Percentiles rank a stretch among this genome's conserved stretches.
Evolutionary conservation across 2,113 vertebrate species (phyloP).

Genomic region (Trematomus loennbergii): DNA sequence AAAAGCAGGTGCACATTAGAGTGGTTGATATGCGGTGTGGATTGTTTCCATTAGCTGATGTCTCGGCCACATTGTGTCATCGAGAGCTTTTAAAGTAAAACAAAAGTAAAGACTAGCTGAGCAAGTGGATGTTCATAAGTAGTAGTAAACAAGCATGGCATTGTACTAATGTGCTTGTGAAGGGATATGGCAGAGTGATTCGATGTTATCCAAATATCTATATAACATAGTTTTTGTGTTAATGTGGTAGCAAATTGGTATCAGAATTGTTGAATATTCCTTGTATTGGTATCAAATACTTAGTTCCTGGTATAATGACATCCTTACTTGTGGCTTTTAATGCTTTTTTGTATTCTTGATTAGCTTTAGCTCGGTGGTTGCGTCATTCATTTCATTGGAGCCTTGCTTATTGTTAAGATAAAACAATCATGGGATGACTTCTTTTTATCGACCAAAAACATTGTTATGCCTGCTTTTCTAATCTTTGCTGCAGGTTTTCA

Average conservation of each 20-base stretch:
- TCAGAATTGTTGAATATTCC: no score
- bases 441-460: neutral
- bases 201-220: neutral
- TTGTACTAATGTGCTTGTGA: neutral
- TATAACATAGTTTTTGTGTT: neutral
- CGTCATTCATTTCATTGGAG: no score
- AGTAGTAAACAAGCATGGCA: neutral
- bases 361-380: no score
- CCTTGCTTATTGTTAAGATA: no score
- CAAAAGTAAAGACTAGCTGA: neutral
- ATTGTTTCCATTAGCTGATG: neutral
- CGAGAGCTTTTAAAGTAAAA: neutral
- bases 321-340: no score
- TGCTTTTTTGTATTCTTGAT: no score
- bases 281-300: no score
- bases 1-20: slow-evolving; percentile 25
- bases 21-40: slow-evolving; percentile 7
- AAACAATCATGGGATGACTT: no score
- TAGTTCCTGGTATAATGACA: no score
- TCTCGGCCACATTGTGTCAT: neutral
- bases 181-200: neutral
- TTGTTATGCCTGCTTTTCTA: neutral
- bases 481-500: neutral
- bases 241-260: no score
- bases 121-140: neutral